These are phyloP conservation scores for Cephus runcator DNA, from an alignment of 2,888 invertebrate genomes.

Conservation along the genomic window DNA sequence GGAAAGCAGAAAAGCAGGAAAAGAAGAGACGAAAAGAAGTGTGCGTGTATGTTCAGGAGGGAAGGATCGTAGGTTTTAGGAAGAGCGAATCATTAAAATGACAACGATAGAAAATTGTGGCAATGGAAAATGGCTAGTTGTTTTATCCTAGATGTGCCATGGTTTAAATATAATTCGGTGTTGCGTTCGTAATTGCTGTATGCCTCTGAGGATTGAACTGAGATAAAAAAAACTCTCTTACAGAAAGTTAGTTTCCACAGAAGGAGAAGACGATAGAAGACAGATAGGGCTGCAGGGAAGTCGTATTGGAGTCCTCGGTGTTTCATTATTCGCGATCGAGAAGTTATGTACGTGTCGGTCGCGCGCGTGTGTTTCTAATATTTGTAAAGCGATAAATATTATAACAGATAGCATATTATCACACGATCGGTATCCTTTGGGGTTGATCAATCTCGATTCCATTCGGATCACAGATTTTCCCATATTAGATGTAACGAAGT, in stretches of 20 bases:
- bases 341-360: not conserved
- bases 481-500: slow-evolving; percentile 58
- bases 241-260: not conserved
- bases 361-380: slow-evolving; percentile 1
- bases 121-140: not conserved
- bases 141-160: slow-evolving; percentile 48
- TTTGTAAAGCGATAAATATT: slow-evolving; percentile 1
- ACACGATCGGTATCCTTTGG: slow-evolving; percentile 4
- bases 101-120: not conserved
- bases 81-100: not conserved
- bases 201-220: slow-evolving; percentile 15
- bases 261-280: not conserved
- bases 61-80: not conserved
- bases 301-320: not conserved
- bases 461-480: not conserved
- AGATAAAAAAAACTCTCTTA: not conserved
- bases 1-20: not conserved
- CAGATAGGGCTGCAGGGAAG: not conserved
- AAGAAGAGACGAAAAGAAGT: not conserved
- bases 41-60: no score
- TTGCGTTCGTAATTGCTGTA: slow-evolving; percentile 33
- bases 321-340: not conserved
- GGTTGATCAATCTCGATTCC: not conserved
- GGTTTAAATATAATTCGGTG: slow-evolving; percentile 33
- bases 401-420: slow-evolving; percentile 9